These are phyloP conservation scores for Leptinotarsa lineolata DNA, from an alignment of 1,140 invertebrate genomes.

Conservation along the genomic window DNA sequence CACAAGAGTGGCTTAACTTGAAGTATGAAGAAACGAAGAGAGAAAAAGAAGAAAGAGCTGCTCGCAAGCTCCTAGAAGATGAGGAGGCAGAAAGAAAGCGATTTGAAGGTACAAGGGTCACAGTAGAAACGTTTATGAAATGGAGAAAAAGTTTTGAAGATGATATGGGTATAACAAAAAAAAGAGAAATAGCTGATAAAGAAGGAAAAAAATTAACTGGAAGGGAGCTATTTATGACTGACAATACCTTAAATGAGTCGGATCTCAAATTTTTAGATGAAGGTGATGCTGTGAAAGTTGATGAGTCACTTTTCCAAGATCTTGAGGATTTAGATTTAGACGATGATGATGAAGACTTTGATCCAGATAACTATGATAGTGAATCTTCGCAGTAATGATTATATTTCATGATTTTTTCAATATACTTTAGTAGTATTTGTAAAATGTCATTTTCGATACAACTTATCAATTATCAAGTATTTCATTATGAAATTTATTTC, in stretches of 20 bases:
- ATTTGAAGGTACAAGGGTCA: constrained; percentile 94
- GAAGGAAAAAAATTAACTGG: constrained; percentile 80
- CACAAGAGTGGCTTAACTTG: constrained; percentile 89
- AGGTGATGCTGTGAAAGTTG: constrained; percentile 88
- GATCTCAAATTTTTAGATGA: constrained; percentile 94
- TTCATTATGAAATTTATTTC: too few relatives aligned
- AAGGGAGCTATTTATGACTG: constrained; percentile 88
- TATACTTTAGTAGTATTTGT: not conserved
- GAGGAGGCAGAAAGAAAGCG: constrained; percentile 88
- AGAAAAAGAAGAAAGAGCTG: constrained; percentile 70
- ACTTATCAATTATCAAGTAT: too few relatives aligned
- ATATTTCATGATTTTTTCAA: constrained; percentile 11
- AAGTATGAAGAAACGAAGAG: constrained; percentile 80
- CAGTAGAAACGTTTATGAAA: constrained; percentile 92
- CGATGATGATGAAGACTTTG: constrained; percentile 70
- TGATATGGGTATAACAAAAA: constrained; percentile 80
- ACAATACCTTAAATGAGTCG: constrained; percentile 90
- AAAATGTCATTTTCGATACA: too few relatives aligned
- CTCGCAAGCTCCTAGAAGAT: constrained; percentile 71
- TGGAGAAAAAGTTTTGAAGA: constrained; percentile 95
- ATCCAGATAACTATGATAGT: constrained; percentile 41
- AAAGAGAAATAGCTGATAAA: constrained; percentile 69
- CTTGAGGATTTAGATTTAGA: constrained; percentile 86
- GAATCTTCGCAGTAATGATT: constrained; percentile 34
- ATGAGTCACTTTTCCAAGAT: constrained; percentile 93